These are phyloP conservation scores for Kradibia gibbosae DNA, from an alignment of 1,140 invertebrate species.

Conservation along the genomic window DNA sequence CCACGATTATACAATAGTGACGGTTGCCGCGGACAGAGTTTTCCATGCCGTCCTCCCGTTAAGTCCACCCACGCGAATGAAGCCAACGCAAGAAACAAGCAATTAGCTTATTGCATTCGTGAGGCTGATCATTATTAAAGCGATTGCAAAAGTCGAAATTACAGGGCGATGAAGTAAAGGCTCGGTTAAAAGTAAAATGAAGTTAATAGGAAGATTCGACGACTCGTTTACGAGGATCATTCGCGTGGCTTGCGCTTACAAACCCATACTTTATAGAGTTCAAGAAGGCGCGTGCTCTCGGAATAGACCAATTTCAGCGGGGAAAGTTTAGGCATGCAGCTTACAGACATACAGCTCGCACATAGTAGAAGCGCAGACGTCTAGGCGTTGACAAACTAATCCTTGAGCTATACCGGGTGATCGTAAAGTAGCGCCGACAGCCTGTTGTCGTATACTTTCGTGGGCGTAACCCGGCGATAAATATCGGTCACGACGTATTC, in stretches of 20 bases:
- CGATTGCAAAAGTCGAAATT: neutral
- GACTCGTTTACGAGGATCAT: slow-evolving; percentile 49
- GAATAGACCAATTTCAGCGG: slow-evolving; percentile 54
- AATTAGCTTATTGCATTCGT: neutral
- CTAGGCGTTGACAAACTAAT: slow-evolving; percentile 71
- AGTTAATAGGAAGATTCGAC: slow-evolving; percentile 29
- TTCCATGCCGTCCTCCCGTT: neutral
- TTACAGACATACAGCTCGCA: slow-evolving; percentile 23
- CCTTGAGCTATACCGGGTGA: slow-evolving; percentile 64
- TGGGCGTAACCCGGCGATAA: slow-evolving; percentile 63
- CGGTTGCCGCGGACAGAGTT: neutral
- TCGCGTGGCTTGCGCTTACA: slow-evolving; percentile 46
- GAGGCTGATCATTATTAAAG: neutral
- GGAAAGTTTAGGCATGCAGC: slow-evolving; percentile 48
- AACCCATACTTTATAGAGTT: slow-evolving; percentile 46
- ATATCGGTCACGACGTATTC: slow-evolving; percentile 58
- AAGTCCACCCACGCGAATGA: neutral
- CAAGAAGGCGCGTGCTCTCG: slow-evolving; percentile 45
- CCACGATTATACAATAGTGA: too few relatives aligned
- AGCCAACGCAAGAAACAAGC: neutral
- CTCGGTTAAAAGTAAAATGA: slow-evolving; percentile 16
- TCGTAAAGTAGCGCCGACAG: slow-evolving; percentile 67
- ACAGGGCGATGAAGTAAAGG: neutral
- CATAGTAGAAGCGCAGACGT: slow-evolving; percentile 55
- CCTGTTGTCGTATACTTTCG: slow-evolving; percentile 62